These are phyloP conservation scores for Hyaena hyaena DNA, from an alignment of 2,113 vertebrate species.

Conservation along the genomic window DNA sequence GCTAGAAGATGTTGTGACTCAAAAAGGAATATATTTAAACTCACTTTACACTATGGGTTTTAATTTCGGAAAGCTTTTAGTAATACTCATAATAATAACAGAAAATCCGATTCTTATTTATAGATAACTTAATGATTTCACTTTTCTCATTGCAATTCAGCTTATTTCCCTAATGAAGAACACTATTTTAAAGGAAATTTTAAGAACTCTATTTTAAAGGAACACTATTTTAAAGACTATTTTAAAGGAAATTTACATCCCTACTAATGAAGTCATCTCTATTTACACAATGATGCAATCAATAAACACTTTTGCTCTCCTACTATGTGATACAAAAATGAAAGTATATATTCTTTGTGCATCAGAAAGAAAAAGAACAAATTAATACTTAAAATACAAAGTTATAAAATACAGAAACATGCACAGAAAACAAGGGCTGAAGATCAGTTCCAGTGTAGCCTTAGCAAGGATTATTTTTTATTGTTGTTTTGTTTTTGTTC, in stretches of 20 bases:
- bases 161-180: background rate
- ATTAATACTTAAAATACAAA: background rate
- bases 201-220: background rate
- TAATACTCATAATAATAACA: background rate
- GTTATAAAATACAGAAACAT: background rate
- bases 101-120: background rate
- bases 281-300: background rate
- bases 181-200: background rate
- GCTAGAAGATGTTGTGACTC: background rate
- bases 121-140: background rate
- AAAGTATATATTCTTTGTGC: background rate
- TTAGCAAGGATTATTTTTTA: background rate
- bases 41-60: background rate
- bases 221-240: background rate
- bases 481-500: background rate
- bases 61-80: slow-evolving; percentile 2
- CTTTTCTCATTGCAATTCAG: background rate
- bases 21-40: background rate
- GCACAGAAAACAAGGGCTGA: background rate
- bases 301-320: background rate
- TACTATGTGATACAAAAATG: background rate
- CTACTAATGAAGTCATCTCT: background rate
- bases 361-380: background rate
- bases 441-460: background rate
- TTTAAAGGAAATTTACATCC: background rate